phyloP scores from a whole-genome alignment of 1,140 invertebrate species.

The Tetramorium alpestre region DNA sequence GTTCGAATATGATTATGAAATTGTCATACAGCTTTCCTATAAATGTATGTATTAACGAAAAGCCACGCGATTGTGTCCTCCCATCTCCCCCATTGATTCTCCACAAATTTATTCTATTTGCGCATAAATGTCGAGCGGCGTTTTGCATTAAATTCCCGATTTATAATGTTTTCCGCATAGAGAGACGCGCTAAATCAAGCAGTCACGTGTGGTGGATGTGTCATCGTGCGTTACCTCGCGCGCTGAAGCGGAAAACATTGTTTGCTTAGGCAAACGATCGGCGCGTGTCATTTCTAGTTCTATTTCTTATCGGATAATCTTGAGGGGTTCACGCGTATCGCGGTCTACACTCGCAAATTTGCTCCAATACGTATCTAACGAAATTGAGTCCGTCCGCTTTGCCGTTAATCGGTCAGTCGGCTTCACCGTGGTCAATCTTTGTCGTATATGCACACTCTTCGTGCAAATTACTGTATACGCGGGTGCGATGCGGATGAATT shows the following conservation, averaged over 20 bases:
- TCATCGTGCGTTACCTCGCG: conserved; percentile 65
- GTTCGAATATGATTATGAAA: conserved; percentile 18
- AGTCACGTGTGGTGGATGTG: conserved; percentile 61
- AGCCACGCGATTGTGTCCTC: neutral
- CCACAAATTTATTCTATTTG: conserved; percentile 43
- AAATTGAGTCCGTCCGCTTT: conserved; percentile 3
- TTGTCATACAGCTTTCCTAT: conserved; percentile 6
- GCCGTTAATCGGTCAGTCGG: conserved; percentile 7
- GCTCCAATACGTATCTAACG: neutral
- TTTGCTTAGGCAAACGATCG: conserved; percentile 48
- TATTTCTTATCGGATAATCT: conserved; percentile 9
- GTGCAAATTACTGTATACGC: conserved; percentile 7
- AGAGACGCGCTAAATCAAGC: conserved; percentile 70
- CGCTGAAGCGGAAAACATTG: conserved; percentile 66
- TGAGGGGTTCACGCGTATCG: too few relatives aligned
- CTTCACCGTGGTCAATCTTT: neutral
- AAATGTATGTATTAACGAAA: neutral
- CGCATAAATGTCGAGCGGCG: conserved; percentile 44
- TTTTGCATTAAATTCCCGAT: conserved; percentile 66
- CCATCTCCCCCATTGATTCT: conserved; percentile 7
- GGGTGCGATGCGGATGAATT: conserved; percentile 15
- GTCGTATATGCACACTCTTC: neutral
- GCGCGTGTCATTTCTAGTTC: conserved; percentile 13
- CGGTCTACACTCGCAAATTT: neutral
- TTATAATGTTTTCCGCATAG: conserved; percentile 70